phyloP scores from a whole-genome alignment of 1,140 invertebrate genomes.

The Sitophilus oryzae region DNA sequence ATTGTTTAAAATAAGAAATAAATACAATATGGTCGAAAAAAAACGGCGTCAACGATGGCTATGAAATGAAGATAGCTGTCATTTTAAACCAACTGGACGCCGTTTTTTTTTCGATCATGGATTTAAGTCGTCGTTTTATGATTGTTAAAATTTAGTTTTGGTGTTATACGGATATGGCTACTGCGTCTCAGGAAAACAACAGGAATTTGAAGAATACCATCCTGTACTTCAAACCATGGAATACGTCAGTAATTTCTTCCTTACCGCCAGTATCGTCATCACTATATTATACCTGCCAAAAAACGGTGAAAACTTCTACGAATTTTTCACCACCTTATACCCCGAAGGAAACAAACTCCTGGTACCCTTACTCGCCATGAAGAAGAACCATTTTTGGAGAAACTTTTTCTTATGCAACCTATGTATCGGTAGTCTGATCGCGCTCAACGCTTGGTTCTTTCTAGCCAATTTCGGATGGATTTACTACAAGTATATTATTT shows the following conservation, averaged over 20 bases:
- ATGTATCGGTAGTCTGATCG: constrained; percentile 14
- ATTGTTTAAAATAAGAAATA: too few relatives aligned
- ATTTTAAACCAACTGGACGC: too few relatives aligned
- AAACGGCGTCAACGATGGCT: too few relatives aligned
- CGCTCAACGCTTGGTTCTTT: constrained; percentile 14
- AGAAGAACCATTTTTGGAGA: constrained; percentile 21
- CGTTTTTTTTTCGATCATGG: not conserved
- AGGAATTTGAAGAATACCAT: constrained; percentile 4
- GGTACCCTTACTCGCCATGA: constrained; percentile 16
- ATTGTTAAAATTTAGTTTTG: too few relatives aligned
- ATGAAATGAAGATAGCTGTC: too few relatives aligned
- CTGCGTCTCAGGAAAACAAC: constrained; percentile 6
- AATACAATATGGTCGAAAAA: too few relatives aligned
- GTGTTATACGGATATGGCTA: constrained; percentile 9
- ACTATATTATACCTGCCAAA: constrained; percentile 15
- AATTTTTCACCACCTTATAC: constrained; percentile 19
- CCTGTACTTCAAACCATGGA: constrained; percentile 7
- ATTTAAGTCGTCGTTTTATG: too few relatives aligned
- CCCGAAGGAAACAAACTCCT: constrained; percentile 21
- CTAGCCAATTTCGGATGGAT: constrained; percentile 16
- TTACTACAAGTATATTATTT: constrained; percentile 16
- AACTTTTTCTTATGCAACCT: constrained; percentile 20
- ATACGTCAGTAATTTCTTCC: constrained; percentile 10
- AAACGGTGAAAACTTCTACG: constrained; percentile 10
- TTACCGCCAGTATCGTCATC: constrained; percentile 14